Conservation (phyloP, 2,113 vertebrate genomes). For the Gymnarchus niloticus region DNA sequence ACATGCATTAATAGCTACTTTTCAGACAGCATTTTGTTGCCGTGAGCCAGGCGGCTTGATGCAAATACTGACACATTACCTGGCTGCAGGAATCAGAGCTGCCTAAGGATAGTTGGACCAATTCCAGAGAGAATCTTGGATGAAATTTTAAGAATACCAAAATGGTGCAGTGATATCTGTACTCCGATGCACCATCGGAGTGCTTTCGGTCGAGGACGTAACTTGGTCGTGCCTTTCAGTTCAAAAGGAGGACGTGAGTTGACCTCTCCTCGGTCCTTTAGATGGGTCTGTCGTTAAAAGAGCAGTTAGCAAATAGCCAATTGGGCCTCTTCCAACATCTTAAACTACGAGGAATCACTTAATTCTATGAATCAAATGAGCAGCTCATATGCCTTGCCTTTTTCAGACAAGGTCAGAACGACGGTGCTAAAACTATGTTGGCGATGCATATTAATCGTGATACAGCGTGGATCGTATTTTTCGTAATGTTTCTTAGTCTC, state of each 20-base stretch:
- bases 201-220: neutral
- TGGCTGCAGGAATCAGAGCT: neutral
- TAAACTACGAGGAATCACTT: constrained; percentile 9
- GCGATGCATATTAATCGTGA: neutral
- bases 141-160: neutral
- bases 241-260: neutral
- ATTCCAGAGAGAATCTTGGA: neutral
- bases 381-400: neutral
- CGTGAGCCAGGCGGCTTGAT: neutral
- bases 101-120: neutral
- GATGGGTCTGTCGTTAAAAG: constrained; percentile 17
- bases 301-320: neutral
- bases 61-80: neutral
- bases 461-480: neutral
- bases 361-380: neutral
- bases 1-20: neutral
- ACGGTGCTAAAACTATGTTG: neutral
- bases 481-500: neutral
- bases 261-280: constrained; percentile 9
- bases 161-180: neutral
- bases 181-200: neutral
- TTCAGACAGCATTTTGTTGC: neutral
- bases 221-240: neutral
- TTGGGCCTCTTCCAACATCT: neutral
- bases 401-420: neutral